Evolutionary conservation across 2,888 invertebrate species (phyloP).

Genomic region (Antheraea assamensis): DNA sequence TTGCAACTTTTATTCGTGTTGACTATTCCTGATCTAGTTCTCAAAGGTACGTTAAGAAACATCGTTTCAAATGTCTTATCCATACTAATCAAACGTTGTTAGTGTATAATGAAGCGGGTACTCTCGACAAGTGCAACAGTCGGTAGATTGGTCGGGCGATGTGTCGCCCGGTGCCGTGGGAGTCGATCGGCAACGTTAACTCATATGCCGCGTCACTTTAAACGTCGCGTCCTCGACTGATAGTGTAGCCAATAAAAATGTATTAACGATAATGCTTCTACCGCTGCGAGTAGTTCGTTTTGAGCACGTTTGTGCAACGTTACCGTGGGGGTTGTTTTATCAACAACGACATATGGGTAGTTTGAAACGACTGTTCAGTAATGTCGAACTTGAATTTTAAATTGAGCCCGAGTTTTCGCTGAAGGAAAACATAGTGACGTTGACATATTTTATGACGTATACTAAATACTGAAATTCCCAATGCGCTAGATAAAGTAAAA

Average conservation of each 20-base stretch:
- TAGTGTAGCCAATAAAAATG: constrained; percentile 7
- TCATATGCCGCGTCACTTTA: constrained; percentile 5
- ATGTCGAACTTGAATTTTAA: too few species aligned
- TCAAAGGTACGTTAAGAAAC: neutral
- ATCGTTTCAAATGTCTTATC: neutral
- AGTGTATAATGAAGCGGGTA: constrained; percentile 7
- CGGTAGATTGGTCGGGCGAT: constrained; percentile 4
- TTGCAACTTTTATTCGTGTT: neutral
- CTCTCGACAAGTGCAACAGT: constrained; percentile 9
- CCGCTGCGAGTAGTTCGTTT: neutral
- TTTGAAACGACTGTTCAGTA: neutral
- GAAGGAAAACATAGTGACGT: too few species aligned
- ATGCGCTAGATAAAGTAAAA: too few species aligned
- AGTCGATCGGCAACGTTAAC: constrained; percentile 5
- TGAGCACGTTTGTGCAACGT: neutral
- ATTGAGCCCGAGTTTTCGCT: too few species aligned
- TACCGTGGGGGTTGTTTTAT: neutral
- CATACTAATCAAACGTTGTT: constrained; percentile 8
- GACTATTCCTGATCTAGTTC: neutral
- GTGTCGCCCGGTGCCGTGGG: constrained; percentile 4
- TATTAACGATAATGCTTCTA: constrained; percentile 5
- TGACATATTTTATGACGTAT: too few species aligned
- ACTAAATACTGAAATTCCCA: too few species aligned
- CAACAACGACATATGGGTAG: neutral
- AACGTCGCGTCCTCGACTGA: neutral